Evolutionary conservation across 53 echinoderm and acorn worm species (phyloP).

Genomic region (Arbacia lixula): DNA sequence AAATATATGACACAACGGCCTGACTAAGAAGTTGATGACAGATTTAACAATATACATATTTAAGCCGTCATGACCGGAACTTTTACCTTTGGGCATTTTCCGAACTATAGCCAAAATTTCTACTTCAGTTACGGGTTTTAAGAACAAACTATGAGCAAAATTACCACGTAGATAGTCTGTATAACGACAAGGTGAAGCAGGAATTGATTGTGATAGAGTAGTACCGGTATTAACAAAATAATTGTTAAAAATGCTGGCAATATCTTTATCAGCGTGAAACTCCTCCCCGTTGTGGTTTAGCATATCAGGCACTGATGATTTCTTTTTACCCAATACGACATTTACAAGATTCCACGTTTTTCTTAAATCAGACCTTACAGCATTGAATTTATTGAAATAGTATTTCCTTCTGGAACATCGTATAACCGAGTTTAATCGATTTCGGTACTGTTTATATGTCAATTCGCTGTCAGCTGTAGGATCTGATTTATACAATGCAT

Average conservation of each 20-base stretch:
- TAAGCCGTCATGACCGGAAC: not conserved
- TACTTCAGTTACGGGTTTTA: not conserved
- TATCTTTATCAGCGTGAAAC: not conserved
- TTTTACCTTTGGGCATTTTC: not conserved
- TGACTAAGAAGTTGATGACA: not conserved
- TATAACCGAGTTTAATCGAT: not conserved
- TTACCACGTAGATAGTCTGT: not conserved
- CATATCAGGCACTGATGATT: not conserved
- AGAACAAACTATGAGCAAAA: not conserved
- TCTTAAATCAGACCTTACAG: not conserved
- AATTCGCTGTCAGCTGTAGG: not conserved
- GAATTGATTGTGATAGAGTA: slow-evolving; percentile 1
- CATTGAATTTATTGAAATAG: slow-evolving; percentile 1
- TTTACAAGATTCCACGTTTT: slow-evolving; percentile 15
- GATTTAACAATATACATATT: not conserved
- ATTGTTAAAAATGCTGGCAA: slow-evolving; percentile 18
- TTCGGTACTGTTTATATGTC: slow-evolving; percentile 3
- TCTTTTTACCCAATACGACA: not conserved
- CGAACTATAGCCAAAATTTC: slow-evolving; percentile 10
- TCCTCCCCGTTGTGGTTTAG: not conserved
- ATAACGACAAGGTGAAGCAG: not conserved
- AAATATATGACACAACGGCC: slow-evolving; percentile 8
- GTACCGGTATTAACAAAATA: slow-evolving; percentile 19
- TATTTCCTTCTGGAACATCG: slow-evolving; percentile 8
- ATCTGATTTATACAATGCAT: not conserved